Evolutionary conservation across 2,797 vertebrate species (phyloP).

Genomic region (Jordanella pulchra): DNA sequence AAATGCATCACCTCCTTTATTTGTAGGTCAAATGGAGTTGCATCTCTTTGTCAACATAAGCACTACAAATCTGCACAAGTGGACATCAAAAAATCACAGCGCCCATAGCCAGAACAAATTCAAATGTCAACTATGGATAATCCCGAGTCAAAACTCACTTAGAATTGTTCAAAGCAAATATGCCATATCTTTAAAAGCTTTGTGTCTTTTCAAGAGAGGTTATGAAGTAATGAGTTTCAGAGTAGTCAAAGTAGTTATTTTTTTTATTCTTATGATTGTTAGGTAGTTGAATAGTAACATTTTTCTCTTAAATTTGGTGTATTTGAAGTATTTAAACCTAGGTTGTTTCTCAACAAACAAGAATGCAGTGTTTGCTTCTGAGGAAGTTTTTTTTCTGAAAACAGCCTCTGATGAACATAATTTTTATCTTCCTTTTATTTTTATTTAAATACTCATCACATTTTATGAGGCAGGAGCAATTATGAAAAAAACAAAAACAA

Average conservation of each 20-base stretch:
- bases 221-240: not conserved
- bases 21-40: not conserved
- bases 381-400: not conserved
- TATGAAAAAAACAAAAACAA: not conserved
- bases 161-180: not conserved
- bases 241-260: not conserved
- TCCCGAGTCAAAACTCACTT: not conserved
- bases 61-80: conserved; percentile 1
- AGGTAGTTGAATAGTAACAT: not conserved
- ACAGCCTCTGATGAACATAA: not conserved
- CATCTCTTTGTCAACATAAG: conserved; percentile 3
- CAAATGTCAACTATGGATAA: not conserved
- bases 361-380: not conserved
- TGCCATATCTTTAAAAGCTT: not conserved
- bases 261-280: not conserved
- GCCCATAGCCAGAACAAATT: not conserved
- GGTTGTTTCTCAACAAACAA: not conserved
- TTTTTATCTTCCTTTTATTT: not conserved
- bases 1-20: not conserved
- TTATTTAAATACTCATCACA: not conserved
- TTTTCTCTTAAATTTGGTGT: not conserved
- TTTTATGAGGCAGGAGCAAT: not conserved
- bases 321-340: not conserved
- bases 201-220: not conserved
- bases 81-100: not conserved